phyloP scores from a whole-genome alignment of 1,140 invertebrate species.

The Plectus sambesii region DNA sequence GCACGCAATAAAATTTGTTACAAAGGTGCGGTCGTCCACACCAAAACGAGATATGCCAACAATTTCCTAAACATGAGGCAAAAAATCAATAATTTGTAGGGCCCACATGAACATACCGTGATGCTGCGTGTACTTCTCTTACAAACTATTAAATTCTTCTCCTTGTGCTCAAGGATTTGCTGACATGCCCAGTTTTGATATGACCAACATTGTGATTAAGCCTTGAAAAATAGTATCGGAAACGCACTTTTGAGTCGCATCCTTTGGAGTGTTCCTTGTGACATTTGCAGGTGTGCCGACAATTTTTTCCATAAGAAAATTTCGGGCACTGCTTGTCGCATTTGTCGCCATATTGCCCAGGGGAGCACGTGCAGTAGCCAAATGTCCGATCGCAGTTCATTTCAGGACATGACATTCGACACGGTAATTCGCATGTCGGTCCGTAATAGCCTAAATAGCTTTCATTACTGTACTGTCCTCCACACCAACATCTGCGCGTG shows the following conservation, averaged over 20 bases:
- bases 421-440: constrained; percentile 30
- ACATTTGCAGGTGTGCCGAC: constrained; percentile 33
- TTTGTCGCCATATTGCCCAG: constrained; percentile 66
- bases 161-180: not conserved
- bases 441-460: constrained; percentile 31
- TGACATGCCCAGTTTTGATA: too few relatives aligned
- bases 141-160: too few relatives aligned
- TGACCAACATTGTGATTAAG: too few relatives aligned
- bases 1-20: too few relatives aligned
- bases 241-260: constrained; percentile 55
- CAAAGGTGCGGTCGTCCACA: too few relatives aligned
- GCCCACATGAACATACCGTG: too few relatives aligned
- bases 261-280: constrained; percentile 24
- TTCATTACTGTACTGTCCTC: constrained; percentile 50
- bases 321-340: constrained; percentile 55
- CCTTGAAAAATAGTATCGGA: too few relatives aligned
- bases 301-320: constrained; percentile 35
- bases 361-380: constrained; percentile 70
- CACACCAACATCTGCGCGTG: constrained; percentile 61
- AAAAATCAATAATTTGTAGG: too few relatives aligned
- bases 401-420: constrained; percentile 34
- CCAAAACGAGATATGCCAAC: too few relatives aligned
- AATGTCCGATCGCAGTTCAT: constrained; percentile 67
- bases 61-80: too few relatives aligned
- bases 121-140: too few relatives aligned